Evolutionary conservation across 1,140 invertebrate species (phyloP), one percentile per base, ranked within the genome.

Genomic region (Chironomus tepperi): DNA sequence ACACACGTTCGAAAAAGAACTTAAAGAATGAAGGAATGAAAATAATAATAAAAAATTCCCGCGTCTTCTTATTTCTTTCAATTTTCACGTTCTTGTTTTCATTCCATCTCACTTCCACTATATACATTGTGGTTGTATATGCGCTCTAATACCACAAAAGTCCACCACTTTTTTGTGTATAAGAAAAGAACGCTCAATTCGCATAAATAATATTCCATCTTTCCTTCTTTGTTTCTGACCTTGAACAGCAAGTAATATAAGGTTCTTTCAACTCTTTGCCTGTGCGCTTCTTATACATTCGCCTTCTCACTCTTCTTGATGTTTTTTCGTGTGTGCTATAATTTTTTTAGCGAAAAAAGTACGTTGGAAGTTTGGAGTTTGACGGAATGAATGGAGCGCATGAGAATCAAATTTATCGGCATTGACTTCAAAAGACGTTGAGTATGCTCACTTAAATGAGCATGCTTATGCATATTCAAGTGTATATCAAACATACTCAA

Each of bases 51-150:
- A 34, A 57, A 57, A 57, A 57, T 57, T 57, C 47, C 47, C 47
- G 47, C 47, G 47, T 57, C 47, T 57, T 57, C 47, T 57, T 57
- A n/a, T 57, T 57, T 57, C 12, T 57, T 57, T 57, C 47, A 57
- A 57, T 57, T 57, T 57, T 57, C 47, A 57, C 47, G 47, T 57
- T 57, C 47, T 57, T 57, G 47, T 57, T 57, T 57, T 57, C 24
- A 9, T 57, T 57, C 47, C 12, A 57, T 57, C 47, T 57, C 47
- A n/a, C 47, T 57, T 57, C 9, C 47, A 57, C 47, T 57, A n/a
- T 57, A n/a, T 57, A 57, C 47, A 5, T 57, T 57, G 24, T 34
- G 24, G 24, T 34, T 34, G n/a, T 57, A 57, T 57, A 57, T n/a
- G 12, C 47, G n/a, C 10, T 57, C 9, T 15, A 57, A 57, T 57